Conservation (phyloP, 1,140 invertebrate species). For the Hycleus phaleratus region DNA sequence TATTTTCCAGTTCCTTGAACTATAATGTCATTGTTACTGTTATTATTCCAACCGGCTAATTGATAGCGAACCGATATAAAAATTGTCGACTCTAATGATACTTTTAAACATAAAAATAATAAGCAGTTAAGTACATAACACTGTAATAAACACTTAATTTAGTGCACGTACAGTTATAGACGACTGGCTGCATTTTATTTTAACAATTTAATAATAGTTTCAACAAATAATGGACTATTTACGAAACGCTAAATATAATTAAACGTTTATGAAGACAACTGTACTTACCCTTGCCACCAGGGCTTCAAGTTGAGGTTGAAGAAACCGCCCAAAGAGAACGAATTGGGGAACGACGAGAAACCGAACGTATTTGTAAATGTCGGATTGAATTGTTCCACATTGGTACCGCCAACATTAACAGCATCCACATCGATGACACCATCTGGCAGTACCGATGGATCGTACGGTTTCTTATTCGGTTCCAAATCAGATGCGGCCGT, state of each 20-base stretch:
- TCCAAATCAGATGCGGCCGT: constrained; percentile 17
- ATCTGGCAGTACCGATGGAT: constrained; percentile 19
- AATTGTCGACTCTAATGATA: too few species aligned
- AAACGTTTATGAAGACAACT: constrained; percentile 1
- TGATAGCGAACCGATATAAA: too few species aligned
- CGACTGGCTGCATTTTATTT: too few species aligned
- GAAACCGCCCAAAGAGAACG: constrained; percentile 27
- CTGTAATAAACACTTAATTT: too few species aligned
- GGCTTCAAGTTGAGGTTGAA: constrained; percentile 32
- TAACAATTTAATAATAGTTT: not conserved
- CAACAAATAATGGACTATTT: not conserved
- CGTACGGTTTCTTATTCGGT: constrained; percentile 20
- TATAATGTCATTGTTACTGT: too few species aligned
- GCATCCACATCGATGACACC: constrained; percentile 30
- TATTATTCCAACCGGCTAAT: too few species aligned
- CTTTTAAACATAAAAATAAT: too few species aligned
- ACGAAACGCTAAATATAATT: not conserved
- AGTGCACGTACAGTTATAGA: too few species aligned
- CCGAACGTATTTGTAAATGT: constrained; percentile 19
- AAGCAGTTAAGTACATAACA: too few species aligned
- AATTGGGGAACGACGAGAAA: constrained; percentile 15
- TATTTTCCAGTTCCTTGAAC: too few species aligned
- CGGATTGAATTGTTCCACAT: not conserved
- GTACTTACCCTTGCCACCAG: constrained; percentile 47
- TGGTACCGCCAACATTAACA: constrained; percentile 7